phyloP scores from a whole-genome alignment of 2,888 invertebrate species.

The Eueremaeus valkanovi region DNA sequence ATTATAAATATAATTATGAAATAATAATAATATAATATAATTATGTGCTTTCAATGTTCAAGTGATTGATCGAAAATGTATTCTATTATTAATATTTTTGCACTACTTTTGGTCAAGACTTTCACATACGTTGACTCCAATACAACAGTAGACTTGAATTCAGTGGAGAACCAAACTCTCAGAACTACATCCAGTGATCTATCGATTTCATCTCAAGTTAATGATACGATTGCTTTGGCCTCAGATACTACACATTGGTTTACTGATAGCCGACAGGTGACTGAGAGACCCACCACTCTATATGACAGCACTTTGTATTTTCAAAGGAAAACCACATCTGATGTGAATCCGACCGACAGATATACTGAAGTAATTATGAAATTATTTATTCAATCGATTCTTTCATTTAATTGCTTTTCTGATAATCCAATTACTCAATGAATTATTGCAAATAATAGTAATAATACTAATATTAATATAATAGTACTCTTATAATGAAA shows the following conservation, averaged over 20 bases:
- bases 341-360: neutral
- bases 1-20: neutral
- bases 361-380: conserved; percentile 11
- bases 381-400: too few species aligned
- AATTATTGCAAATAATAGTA: too few species aligned
- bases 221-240: neutral
- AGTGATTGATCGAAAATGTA: conserved; percentile 24
- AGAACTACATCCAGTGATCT: conserved; percentile 8
- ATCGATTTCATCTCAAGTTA: neutral
- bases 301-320: too few species aligned
- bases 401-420: too few species aligned
- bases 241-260: neutral
- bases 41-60: too few species aligned
- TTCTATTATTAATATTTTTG: conserved; percentile 16
- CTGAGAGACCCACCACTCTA: neutral
- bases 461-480: too few species aligned
- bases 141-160: neutral
- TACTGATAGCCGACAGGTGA: neutral
- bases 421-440: too few species aligned
- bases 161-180: neutral
- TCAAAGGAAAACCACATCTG: neutral
- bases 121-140: neutral
- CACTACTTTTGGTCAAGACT: conserved; percentile 5
- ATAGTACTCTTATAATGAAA: too few species aligned
- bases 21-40: neutral